These are phyloP conservation scores for Lepus europaeus DNA, from an alignment of 2,113 vertebrate species.

Conservation along the genomic window DNA sequence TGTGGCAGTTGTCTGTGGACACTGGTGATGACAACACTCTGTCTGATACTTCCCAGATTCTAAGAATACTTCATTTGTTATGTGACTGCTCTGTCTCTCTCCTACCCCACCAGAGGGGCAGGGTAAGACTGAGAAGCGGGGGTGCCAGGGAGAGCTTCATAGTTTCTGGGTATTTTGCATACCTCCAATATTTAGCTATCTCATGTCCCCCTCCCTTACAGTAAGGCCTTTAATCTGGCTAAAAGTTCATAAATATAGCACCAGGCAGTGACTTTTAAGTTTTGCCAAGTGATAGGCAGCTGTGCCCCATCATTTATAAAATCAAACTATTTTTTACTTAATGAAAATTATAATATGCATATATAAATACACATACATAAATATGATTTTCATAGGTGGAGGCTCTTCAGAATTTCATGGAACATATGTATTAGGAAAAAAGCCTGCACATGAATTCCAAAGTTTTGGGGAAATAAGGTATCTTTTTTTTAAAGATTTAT, in stretches of 20 bases:
- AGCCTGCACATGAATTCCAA: too few relatives aligned
- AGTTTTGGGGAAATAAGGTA: too few relatives aligned
- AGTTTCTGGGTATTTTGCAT: background rate
- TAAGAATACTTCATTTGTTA: background rate
- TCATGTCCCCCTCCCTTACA: background rate
- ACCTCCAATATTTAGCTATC: background rate
- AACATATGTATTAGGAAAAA: too few relatives aligned
- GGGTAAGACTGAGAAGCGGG: background rate
- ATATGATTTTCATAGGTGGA: too few relatives aligned
- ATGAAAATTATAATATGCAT: background rate
- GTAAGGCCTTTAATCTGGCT: background rate
- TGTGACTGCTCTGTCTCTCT: background rate
- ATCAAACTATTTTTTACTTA: background rate
- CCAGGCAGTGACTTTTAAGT: background rate
- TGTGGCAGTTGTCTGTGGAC: background rate
- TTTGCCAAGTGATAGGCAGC: background rate
- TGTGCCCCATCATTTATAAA: background rate
- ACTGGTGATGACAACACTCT: background rate
- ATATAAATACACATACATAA: background rate
- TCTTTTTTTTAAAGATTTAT: too few relatives aligned
- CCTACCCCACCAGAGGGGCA: background rate
- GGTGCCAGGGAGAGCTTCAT: background rate
- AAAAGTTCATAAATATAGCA: background rate
- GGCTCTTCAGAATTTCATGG: too few relatives aligned
- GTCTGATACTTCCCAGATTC: background rate